Evolutionary conservation across 2,797 vertebrate genomes (phyloP), one percentile per base, ranked within the genome.

Genomic region (Hydrolagus colliei): DNA sequence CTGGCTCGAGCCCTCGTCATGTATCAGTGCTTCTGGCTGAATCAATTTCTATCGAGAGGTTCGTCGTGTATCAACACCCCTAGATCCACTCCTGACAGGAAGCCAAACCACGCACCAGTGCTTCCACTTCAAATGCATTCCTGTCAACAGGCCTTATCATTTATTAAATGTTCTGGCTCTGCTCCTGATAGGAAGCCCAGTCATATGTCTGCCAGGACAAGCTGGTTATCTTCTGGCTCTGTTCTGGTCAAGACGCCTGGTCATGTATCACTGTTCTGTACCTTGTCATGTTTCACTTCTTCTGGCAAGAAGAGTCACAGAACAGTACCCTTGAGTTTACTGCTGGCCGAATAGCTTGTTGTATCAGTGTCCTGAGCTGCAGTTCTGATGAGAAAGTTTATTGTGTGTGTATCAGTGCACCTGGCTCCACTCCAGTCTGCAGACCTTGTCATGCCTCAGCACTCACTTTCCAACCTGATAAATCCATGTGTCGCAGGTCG

Each of bases 231-330:
- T 18, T 71, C 65, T 35, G 20, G 27, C 71, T 12, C 32, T 41
- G 1, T 16, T 12, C 32, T 11, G 27, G 41, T 27, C 65, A 80
- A 27, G 63, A 80, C 7, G 27, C 13, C 8, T 67, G 14, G 12
- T 80, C 62, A 65, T 80, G 63, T 80, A 80, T 65, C 78, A 84
- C 9, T 71, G 71, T 9, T 71, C 79, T n/a, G 9, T 59, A 61
- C 18, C 35, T 10, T 59, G 75, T 18, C n/a, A 59, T 4, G 20
- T 59, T 4, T 77, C 75, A 77, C 16, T 61, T 77, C 9, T 77
- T 2, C 52, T 77, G 13, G 41, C 18, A 11, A 65, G 63, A 27
- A 65, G 14, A 67, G 27, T 67, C 16, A 65, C 32, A 22, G 14
- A 11, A 32, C 18, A 67, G 35, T 13, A 9, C 7, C 27, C 78